Conservation (phyloP, 2,888 invertebrate species). For the Pammene fasciana region DNA sequence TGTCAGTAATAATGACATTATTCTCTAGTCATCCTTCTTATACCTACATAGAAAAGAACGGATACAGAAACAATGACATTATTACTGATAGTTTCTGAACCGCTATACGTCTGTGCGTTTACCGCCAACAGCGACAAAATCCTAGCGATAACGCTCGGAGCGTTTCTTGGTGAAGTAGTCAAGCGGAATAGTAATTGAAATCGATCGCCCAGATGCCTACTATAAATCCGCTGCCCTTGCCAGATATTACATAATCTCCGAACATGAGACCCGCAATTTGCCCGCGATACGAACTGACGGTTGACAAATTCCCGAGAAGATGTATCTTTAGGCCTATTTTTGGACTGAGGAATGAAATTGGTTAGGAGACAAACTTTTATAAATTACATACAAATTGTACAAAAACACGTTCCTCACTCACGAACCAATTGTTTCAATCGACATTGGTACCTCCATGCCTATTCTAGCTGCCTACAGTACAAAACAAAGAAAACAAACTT, state of each 20-base stretch:
- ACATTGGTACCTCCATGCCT: neutral
- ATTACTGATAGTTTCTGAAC: too few species aligned
- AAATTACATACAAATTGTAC: neutral
- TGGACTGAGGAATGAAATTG: neutral
- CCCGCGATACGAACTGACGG: neutral
- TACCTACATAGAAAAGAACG: too few species aligned
- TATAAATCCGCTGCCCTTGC: constrained; percentile 12
- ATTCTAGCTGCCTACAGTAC: neutral
- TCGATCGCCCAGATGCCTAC: neutral
- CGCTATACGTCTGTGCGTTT: too few species aligned
- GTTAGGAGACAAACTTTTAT: neutral
- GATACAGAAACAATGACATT: too few species aligned
- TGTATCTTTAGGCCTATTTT: neutral
- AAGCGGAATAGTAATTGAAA: too few species aligned
- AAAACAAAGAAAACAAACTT: constrained; percentile 17
- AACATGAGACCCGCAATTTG: constrained; percentile 17
- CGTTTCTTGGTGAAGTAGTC: too few species aligned
- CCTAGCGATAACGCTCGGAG: too few species aligned
- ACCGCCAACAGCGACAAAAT: too few species aligned
- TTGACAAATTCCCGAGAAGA: neutral
- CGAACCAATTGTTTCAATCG: neutral
- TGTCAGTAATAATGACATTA: too few species aligned
- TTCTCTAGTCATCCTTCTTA: too few species aligned
- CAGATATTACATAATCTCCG: neutral
- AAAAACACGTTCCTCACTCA: neutral